Percentiles rank a stretch among this genome's conserved stretches.
Evolutionary conservation across 2,888 invertebrate genomes (phyloP).

Genomic region (Nyleta sp.): DNA sequence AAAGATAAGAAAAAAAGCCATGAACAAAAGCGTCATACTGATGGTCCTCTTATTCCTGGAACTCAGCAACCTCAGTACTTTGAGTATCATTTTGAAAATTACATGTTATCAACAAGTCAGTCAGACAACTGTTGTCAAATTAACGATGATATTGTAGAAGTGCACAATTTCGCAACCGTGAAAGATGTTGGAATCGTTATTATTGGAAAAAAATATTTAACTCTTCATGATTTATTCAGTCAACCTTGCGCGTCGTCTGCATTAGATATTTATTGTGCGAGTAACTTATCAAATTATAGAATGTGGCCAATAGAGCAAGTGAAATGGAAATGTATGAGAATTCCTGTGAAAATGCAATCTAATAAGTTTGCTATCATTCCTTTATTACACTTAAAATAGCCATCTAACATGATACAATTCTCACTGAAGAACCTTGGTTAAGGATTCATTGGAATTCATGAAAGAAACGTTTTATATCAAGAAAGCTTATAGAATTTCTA

Average conservation of each 20-base stretch:
- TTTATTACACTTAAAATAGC: not conserved
- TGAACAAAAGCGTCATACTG: slow-evolving; percentile 15
- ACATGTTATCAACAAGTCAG: not conserved
- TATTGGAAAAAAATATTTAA: slow-evolving; percentile 5
- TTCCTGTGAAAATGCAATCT: not conserved
- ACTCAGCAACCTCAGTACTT: slow-evolving; percentile 4
- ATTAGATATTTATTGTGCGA: slow-evolving; percentile 10
- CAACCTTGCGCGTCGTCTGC: slow-evolving; percentile 7
- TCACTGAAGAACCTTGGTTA: no score
- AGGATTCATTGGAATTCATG: no score
- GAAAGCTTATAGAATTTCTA: no score
- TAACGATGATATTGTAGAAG: slow-evolving; percentile 9
- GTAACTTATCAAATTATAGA: not conserved
- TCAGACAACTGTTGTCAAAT: slow-evolving; percentile 24
- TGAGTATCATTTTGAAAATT: slow-evolving; percentile 9
- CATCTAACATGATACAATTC: no score
- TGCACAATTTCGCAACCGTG: slow-evolving; percentile 14
- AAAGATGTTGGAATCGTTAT: slow-evolving; percentile 11
- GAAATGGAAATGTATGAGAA: slow-evolving; percentile 13
- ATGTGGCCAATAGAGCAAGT: slow-evolving; percentile 9
- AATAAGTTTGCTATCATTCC: slow-evolving; percentile 2
- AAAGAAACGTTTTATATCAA: no score
- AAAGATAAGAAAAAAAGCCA: not conserved
- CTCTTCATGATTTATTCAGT: not conserved
- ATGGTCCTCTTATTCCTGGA: slow-evolving; percentile 19